Base-by-base conservation (phyloP, 2,797 vertebrate species). In the Danio jaintianensis region DNA sequence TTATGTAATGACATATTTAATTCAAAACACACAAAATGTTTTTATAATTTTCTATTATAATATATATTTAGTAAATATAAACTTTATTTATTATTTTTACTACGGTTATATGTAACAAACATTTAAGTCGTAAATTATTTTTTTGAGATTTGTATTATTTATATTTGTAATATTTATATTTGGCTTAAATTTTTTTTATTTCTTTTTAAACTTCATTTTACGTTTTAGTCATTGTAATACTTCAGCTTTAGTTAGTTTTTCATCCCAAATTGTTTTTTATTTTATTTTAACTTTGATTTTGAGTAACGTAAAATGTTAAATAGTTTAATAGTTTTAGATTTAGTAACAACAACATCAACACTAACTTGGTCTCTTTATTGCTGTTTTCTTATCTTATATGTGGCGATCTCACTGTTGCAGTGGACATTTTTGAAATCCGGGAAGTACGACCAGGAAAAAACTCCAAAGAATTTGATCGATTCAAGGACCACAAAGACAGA, bases 401-500 rank as follows among this genome's bases (percentile, higher is more conserved):
- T 7, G 20, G 3, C n/a, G 1, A 5, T 62, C 61, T 72, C 45
- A 15, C 70, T 55, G 70, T 82, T 78, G 11, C 63, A 99, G 97
- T 99, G 96, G 97, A 99, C 82, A 90, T 99, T 83, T 94, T 91
- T 88, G 98, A 99, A 86, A 97, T 99, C 86, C 94, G 96, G 87
- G 97, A 99, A 89, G 91, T 99, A 43, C 95, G 98, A 0, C 93
- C 92, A 0, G 97, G 98, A 29, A 96, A 95, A 86, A 98, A 95
- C 91, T 95, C 95, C 29, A 98, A 96, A 83, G 97, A 99, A 85
- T 99, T 99, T 75, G 97, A 99, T 67, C 95, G 97, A 0, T 96
- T 95, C n/a, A 97, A 94, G 87, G 94, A 94, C 13, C 89, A 85
- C 42, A 94, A 92, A 20, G 92, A 94, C 85, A 93, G 92, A 83